These are phyloP conservation scores for Ahaetulla prasina DNA, from an alignment of 2,113 vertebrate genomes.

Conservation along the genomic window DNA sequence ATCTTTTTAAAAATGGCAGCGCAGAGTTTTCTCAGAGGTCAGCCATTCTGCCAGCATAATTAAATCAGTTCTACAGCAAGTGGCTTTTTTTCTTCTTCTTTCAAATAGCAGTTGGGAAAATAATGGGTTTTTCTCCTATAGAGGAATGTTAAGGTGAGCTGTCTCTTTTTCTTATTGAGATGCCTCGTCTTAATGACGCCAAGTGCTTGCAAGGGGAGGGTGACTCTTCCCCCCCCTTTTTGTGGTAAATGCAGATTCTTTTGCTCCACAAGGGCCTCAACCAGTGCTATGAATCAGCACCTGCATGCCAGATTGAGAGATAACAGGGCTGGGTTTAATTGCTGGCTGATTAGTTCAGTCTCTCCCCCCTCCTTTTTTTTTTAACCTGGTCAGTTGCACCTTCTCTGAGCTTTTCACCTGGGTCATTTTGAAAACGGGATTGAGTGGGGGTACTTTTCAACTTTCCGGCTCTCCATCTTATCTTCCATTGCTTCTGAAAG, in stretches of 20 bases:
- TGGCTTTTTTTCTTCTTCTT: not conserved
- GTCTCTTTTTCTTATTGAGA: conserved; percentile 61
- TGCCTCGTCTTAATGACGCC: conserved; percentile 64
- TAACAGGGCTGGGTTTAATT: conserved; percentile 44
- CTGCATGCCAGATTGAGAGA: conserved; percentile 53
- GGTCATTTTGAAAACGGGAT: not conserved
- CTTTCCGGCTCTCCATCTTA: not conserved
- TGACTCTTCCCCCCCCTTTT: not conserved
- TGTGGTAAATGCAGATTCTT: conserved; percentile 2
- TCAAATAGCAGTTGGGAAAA: not conserved
- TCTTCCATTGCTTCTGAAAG: not conserved
- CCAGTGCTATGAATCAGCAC: conserved; percentile 57
- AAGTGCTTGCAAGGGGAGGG: conserved; percentile 34
- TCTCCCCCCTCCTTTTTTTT: not conserved
- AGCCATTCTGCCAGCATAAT: not conserved
- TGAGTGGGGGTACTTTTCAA: not conserved
- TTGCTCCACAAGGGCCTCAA: conserved; percentile 46
- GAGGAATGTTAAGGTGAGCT: conserved; percentile 56
- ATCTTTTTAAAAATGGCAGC: not conserved
- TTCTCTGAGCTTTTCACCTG: conserved; percentile 19
- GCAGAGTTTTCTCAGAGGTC: not conserved
- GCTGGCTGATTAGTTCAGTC: not conserved
- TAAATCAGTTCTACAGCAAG: conserved; percentile 11
- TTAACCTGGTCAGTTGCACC: not conserved
- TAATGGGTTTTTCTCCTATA: conserved; percentile 43